These are phyloP conservation scores for Panurus biarmicus DNA, from an alignment of 2,113 vertebrate species.

Conservation along the genomic window DNA sequence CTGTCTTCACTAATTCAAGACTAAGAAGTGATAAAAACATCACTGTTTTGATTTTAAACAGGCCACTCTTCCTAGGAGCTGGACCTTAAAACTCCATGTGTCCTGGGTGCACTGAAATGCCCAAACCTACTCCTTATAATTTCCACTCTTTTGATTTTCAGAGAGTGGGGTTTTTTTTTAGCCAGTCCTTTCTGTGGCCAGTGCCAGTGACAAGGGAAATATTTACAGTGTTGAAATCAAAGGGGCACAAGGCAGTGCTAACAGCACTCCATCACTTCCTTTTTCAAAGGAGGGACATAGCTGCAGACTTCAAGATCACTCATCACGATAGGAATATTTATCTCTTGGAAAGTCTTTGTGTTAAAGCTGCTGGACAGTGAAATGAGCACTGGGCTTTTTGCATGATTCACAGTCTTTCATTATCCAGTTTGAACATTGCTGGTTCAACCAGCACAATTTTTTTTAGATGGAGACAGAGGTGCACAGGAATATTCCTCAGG, in stretches of 20 bases:
- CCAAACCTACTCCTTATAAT: not conserved
- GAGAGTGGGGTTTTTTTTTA: not conserved
- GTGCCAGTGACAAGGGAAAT: not conserved
- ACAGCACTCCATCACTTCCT: not conserved
- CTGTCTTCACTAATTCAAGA: not conserved
- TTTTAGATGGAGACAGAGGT: not conserved
- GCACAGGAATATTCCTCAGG: not conserved
- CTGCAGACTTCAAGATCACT: not conserved
- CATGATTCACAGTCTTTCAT: not conserved
- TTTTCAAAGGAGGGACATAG: not conserved
- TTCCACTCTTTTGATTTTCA: not conserved
- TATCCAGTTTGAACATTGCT: not conserved
- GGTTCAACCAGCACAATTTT: not conserved
- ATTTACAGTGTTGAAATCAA: not conserved
- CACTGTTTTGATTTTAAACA: not conserved
- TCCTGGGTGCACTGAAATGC: not conserved
- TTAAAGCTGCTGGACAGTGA: not conserved
- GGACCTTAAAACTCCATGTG: not conserved
- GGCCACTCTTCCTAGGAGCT: not conserved
- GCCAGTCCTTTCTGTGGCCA: not conserved
- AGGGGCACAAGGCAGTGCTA: not conserved
- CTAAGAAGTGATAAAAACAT: not conserved
- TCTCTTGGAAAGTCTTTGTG: not conserved
- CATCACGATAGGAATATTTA: not conserved
- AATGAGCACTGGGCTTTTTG: not conserved